Base-by-base conservation (phyloP, 2,113 vertebrate species). In the Macaca mulatta region DNA sequence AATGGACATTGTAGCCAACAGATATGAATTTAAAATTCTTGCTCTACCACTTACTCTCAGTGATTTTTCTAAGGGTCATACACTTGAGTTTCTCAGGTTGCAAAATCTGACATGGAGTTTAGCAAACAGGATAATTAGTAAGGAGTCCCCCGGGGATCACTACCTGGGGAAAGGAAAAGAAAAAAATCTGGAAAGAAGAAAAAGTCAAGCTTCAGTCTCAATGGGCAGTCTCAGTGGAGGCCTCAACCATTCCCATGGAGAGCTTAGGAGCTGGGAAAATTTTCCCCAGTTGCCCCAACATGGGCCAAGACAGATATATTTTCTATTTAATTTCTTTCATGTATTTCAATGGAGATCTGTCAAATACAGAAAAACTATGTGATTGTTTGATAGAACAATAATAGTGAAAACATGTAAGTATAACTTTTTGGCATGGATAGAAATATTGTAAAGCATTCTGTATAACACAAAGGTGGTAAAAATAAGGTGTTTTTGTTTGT, bases 361-460 rank as follows among this genome's bases (percentile, higher is more conserved):
- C 14, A 13, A 83, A 50, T 35, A 72, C 4, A 93, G 67, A 90
- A 89, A 91, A 91, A 81, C 30, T 5, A 89, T 43, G 48, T 38
- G 25, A 55, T 43, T 84, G 18, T 38, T 78, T 93, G 64, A 57
- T 7, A 50, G 35, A 96, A 78, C 18, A 78, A 50, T 5, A 50
- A 90, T 88, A 77, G 82, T 27, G 57, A 10, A 70, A 93, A 61
- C 43, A 61, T 69, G 79, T 17, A 10, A 8, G 13, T 75, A 69
- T 4, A 57, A 78, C 9, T 45, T 45, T 93, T 25, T 70, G 61
- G 25, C 23, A 85, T 57, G 48, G 35, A 69, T 50, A 83, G 22
- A 95, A 77, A 70, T 93, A 61, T 95, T 91, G 27, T 89, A 38
- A 87, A 52, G 40, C 9, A 83, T 95, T 92, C 45, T 92, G 55